Conservation (phyloP, 2,888 invertebrate genomes). For the Lottia scabra region DNA sequence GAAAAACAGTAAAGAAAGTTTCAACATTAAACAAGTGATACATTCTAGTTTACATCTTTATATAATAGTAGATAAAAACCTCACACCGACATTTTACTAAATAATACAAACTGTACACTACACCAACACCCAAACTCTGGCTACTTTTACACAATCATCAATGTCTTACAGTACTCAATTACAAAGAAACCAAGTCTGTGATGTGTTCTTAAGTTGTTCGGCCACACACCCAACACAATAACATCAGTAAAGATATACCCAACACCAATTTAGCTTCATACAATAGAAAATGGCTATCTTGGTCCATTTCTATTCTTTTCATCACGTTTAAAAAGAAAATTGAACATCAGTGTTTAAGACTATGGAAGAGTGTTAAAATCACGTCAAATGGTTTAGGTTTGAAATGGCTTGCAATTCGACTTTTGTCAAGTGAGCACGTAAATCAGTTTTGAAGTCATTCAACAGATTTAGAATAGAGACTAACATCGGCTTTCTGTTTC, state of each 20-base stretch:
- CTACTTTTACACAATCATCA: neutral
- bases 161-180: neutral
- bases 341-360: conserved; percentile 3
- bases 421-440: neutral
- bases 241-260: conserved; percentile 1
- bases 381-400: neutral
- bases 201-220: conserved; percentile 4
- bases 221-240: conserved; percentile 4
- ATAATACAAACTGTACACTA: neutral
- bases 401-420: neutral
- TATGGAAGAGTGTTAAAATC: neutral
- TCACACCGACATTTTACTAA: neutral
- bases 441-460: conserved; percentile 2
- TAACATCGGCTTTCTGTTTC: conserved; percentile 2
- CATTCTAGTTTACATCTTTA: no score
- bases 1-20: no score
- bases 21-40: no score
- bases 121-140: neutral
- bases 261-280: neutral
- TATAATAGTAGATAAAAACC: no score
- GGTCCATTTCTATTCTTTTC: neutral
- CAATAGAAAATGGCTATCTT: neutral
- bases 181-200: neutral
- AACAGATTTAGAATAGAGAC: neutral
- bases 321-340: conserved; percentile 3